Evolutionary conservation across 2,888 invertebrate genomes (phyloP), one percentile per base, ranked within the genome.

Genomic region (Opisthograptis luteolata): DNA sequence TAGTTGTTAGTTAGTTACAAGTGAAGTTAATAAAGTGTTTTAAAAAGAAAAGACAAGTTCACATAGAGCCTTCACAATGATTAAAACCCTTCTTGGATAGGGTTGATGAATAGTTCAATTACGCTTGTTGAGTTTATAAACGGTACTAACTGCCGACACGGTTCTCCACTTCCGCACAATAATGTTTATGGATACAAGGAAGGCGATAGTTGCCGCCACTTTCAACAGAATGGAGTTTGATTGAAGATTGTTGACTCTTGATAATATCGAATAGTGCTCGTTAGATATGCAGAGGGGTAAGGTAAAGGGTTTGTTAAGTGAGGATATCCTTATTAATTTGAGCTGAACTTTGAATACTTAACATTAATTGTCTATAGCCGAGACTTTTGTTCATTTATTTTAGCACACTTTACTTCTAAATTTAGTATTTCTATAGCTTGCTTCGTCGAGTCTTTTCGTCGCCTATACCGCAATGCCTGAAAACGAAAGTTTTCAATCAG

Each of bases 61-160:
- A 28, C 10, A 10, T 3, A 27, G 2, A 2, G 3, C 28, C 5
- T 12, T 31, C 14, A 31, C 8, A 31, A 31, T 28, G 13, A 28
- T 35, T 35, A 22, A 35, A 34, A 19, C 20, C 8, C 8, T 14
- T 1, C 20, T 6, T 22, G 8, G 34, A 20, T n/a, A 22, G 35
- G 35, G 35, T 28, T 19, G 36, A 36, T 36, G 32, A 37, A 37
- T 37, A 27, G 24, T 24, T 25, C 31, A 30, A 14, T 41, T 25
- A 36, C 27, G 22, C 9, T 40, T 30, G 48, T 48, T 48, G 22
- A 15, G 41, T 36, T 40, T 42, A 20, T 41, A 47, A 47, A 39
- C 31, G 24, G 35, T 24, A 19, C 25, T 37, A 37, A 27, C 1
- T 0, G 25, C 19, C 12, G 9, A 46, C 46, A 46, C 2, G 27